phyloP scores from a whole-genome alignment of 1,140 invertebrate genomes.

The Telenomus remus region DNA sequence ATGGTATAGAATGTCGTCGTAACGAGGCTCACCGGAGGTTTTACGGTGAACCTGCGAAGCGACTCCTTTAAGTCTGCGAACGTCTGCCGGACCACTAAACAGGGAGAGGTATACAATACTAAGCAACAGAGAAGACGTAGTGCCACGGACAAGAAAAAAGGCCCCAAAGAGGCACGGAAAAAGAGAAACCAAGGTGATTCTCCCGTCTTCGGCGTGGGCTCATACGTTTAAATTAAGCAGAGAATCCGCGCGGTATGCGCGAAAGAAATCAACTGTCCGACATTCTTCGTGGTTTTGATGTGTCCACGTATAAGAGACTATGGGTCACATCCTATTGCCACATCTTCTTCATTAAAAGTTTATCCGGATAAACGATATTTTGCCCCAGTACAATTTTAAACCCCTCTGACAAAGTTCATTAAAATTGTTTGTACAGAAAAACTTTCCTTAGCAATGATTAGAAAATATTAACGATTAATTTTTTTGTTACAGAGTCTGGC shows the following conservation, averaged over 20 bases:
- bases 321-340: slow-evolving; percentile 62
- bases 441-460: neutral
- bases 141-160: slow-evolving; percentile 24
- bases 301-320: slow-evolving; percentile 62
- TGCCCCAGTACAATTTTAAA: no score
- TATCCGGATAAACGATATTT: neutral
- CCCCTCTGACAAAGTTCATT: no score
- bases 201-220: slow-evolving; percentile 52
- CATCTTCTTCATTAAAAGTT: slow-evolving; percentile 67
- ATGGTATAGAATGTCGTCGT: slow-evolving; percentile 72
- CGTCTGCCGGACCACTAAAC: slow-evolving; percentile 41
- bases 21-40: slow-evolving; percentile 68
- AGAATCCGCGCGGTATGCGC: slow-evolving; percentile 70
- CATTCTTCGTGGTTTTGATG: slow-evolving; percentile 71
- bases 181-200: slow-evolving; percentile 62
- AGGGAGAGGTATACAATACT: slow-evolving; percentile 26
- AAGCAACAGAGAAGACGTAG: slow-evolving; percentile 25
- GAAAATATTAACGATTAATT: neutral
- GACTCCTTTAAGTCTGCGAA: slow-evolving; percentile 36
- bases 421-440: no score
- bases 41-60: slow-evolving; percentile 38
- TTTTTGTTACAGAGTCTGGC: slow-evolving; percentile 81
- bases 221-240: slow-evolving; percentile 74
- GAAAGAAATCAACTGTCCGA: slow-evolving; percentile 65
- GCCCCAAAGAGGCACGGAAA: slow-evolving; percentile 22